Base-by-base conservation (phyloP, 2,797 vertebrate species). In the Channallabes apus region DNA sequence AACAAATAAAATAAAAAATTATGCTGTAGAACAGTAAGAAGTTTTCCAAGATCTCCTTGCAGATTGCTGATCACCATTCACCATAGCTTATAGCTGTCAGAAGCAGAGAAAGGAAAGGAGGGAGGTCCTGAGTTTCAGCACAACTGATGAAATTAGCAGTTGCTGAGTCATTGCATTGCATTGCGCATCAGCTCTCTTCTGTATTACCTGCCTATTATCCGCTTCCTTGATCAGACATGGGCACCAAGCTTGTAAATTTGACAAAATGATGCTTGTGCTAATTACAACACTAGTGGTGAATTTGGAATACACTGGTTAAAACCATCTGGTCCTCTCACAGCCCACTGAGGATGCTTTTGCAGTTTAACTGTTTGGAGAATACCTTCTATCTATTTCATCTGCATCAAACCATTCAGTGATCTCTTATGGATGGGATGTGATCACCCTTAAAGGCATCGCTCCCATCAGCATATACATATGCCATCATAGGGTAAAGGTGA, bases 131-230 rank as follows among this genome's bases (percentile, higher is more conserved):
- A 32, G 75, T 22, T 58, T 77, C 29, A 77, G 54, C 18, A 32
- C 75, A 77, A 9, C 27, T 58, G 58, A 77, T 77, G 27, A 79
- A 79, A 79, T 62, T 22, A 62, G 32, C 58, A 62, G 11, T 38
- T 1, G 12, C 22, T 61, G 58, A 79, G 22, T 79, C 35, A 79
- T 62, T 61, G 22, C 75, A 29, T 75, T 71, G 15, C 15, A 29
- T 54, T 76, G 51, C 17, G 15, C 76, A 62, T 79, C 76, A 79
- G 4, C 58, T n/a, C 15, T 62, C 35, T 79, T 79, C 32, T n/a
- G 22, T 59, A 41, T 79, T 20, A 41, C 20, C 11, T 61, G 76
- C 58, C 14, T 41, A 5, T 17, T 22, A 38, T 79, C 20, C 58
- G 62, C 62, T 79, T 38, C 58, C 15, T 62, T 62, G 32, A 62